These are phyloP conservation scores for Podocnemis expansa DNA, from an alignment of 2,113 vertebrate genomes.

Conservation along the genomic window DNA sequence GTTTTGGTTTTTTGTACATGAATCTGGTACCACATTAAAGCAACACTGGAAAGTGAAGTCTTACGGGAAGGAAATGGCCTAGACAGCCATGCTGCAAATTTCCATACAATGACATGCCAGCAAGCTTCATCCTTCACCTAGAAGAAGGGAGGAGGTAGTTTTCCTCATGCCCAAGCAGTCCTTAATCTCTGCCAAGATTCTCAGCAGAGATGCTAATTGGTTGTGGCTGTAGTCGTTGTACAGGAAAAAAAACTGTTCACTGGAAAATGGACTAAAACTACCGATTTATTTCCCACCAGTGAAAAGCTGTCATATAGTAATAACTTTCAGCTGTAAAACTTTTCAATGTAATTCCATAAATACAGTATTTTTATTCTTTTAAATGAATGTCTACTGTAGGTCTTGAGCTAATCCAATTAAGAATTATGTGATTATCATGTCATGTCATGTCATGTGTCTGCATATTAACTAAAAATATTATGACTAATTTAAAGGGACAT, in stretches of 20 bases:
- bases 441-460: constrained; percentile 10
- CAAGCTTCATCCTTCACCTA: background rate
- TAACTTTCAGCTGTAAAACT: constrained; percentile 39
- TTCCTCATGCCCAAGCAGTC: background rate
- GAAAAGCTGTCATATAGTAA: constrained; percentile 40
- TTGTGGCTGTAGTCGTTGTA: background rate
- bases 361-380: constrained; percentile 18
- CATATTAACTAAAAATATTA: constrained; percentile 48
- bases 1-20: background rate
- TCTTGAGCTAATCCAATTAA: constrained; percentile 35
- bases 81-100: background rate
- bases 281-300: constrained; percentile 15
- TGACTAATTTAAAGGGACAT: constrained; percentile 23
- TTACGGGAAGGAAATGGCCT: background rate
- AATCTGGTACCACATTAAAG: background rate
- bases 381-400: constrained; percentile 5
- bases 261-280: constrained; percentile 7
- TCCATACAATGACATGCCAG: background rate
- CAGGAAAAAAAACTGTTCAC: constrained; percentile 32
- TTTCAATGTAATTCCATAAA: constrained; percentile 29
- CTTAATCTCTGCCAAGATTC: background rate
- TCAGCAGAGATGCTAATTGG: background rate
- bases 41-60: background rate
- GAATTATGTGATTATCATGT: constrained; percentile 9
- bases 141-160: background rate